Base-by-base conservation (phyloP, 1,140 invertebrate species). In the Portunus trituberculatus region DNA sequence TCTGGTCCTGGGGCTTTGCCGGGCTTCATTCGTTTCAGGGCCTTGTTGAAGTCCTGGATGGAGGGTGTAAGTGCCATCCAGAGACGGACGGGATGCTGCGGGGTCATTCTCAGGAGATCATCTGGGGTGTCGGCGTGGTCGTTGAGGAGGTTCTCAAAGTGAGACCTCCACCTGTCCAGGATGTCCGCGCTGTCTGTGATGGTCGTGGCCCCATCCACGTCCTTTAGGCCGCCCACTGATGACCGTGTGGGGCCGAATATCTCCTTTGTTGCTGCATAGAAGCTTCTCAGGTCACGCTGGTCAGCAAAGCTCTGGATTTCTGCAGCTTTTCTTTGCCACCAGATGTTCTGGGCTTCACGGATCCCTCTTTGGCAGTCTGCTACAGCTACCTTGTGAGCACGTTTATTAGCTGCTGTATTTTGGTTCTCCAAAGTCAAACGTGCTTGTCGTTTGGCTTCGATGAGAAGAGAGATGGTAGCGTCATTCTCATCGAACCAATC, bases 401-500 rank as follows among this genome's bases (percentile, higher is more conserved):
- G 4, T 45, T 32, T 90, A 7, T 31, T 32, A 10, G 4, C 88
- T 25, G 6, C 4, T 8, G 39, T 6, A 10, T 7, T 6, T 4
- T 25, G 88, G 8, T 90, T 25, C 28, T 31, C 88, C 10, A 32
- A 25, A 10, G 29, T 8, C 6, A 8, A 14, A 10, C 25, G 28
- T 31, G 88, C 29, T 45, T 90, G 10, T 8, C 88, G 4, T 25
- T 90, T 90, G 28, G 4, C 39, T 8, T 90, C 88, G 4, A 90
- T 31, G 8, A 90, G 88, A 6, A 6, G n/a, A 8, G 39, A n/a
- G 4, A 59, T 92, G 16, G 45, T 28, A 25, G 25, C 4, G 32
- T 92, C 90, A 92, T 59, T 92, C 20, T 67, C 52, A 32, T 92
- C 28, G n/a, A 92, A 92, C 90, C 48, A 92, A 46, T 92, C 90